A percentile compares a stretch with the other conserved stretches of the same genome.
phyloP scores from a whole-genome alignment of 2,797 vertebrate species.

The Microcaecilia unicolor region DNA sequence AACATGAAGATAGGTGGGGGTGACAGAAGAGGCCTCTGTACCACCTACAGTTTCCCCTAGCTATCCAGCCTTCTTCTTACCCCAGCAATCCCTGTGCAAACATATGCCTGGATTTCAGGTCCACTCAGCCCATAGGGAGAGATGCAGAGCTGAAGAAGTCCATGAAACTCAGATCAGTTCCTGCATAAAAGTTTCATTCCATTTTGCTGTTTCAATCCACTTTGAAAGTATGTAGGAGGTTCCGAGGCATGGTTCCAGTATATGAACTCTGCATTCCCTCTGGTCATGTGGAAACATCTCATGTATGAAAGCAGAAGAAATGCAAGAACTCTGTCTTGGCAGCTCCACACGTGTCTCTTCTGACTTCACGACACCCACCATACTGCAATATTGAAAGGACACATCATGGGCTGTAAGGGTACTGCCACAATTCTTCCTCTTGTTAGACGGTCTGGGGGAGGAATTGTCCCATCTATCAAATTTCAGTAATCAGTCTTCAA shows the following conservation, averaged over 20 bases:
- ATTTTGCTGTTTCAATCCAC: conserved; percentile 35
- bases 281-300: too few relatives aligned
- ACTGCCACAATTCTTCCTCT: conserved; percentile 37
- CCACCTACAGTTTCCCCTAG: not conserved
- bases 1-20: conserved; percentile 1
- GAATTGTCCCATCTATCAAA: conserved; percentile 26
- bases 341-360: conserved; percentile 23
- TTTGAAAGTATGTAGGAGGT: conserved; percentile 34
- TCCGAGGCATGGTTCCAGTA: too few relatives aligned
- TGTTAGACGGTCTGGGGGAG: conserved; percentile 23
- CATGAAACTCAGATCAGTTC: too few relatives aligned
- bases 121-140: conserved; percentile 25
- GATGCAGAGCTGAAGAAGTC: too few relatives aligned
- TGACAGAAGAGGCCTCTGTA: too few relatives aligned
- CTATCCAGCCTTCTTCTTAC: conserved; percentile 20
- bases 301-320: too few relatives aligned
- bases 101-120: conserved; percentile 27
- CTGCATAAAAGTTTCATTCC: too few relatives aligned
- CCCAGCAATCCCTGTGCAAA: conserved; percentile 60
- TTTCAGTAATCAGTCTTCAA: conserved; percentile 65
- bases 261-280: too few relatives aligned
- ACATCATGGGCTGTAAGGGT: conserved; percentile 3
- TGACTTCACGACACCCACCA: conserved; percentile 31
- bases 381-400: not conserved
- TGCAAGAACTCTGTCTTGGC: too few relatives aligned